Evolutionary conservation across 2,888 invertebrate species (phyloP), one percentile per base, ranked within the genome.

Genomic region (Amphipoea oculea): DNA sequence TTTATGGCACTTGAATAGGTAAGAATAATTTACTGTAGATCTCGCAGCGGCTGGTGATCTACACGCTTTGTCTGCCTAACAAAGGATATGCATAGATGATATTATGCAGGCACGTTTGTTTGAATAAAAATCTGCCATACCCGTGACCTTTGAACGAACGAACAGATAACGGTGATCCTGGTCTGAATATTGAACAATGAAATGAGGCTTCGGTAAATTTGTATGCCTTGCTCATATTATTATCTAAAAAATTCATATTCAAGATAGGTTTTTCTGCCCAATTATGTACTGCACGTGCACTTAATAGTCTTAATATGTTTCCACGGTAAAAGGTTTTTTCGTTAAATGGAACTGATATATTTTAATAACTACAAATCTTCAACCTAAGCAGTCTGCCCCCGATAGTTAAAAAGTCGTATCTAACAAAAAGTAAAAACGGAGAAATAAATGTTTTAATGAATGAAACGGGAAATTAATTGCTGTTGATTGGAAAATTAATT

Each of bases 41-140:
- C 65, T 76, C 69, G 1, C 11, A 79, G 81, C 71, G 76, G 66
- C 42, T 83, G 67, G 63, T 63, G 79, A 79, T 72, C 42, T 72
- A 40, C 75, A 65, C 68, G 75, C 81, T 76, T 85, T 84, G 79
- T 84, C 57, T 84, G 71, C n/a, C 23, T 57, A 63, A 84, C 82
- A 82, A 84, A 73, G 66, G 54, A 62, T 69, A 69, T 70, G 69
- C 60, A 73, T 70, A 70, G n/a, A 82, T 36, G 14, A 63, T 62
- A 29, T 83, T 83, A 57, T 78, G 36, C 77, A 48, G 14, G 65
- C 23, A 54, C 48, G 57, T 65, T 36, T 65, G 6, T 69, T 63
- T 63, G 68, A 83, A 81, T 83, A 77, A 69, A 83, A 81, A 77
- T 83, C 62, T 78, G 62, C 60, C 62, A 83, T 62, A 40, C 48